Evolutionary conservation across 2,113 vertebrate genomes (phyloP).

Genomic region (Poeciliopsis occidentalis): DNA sequence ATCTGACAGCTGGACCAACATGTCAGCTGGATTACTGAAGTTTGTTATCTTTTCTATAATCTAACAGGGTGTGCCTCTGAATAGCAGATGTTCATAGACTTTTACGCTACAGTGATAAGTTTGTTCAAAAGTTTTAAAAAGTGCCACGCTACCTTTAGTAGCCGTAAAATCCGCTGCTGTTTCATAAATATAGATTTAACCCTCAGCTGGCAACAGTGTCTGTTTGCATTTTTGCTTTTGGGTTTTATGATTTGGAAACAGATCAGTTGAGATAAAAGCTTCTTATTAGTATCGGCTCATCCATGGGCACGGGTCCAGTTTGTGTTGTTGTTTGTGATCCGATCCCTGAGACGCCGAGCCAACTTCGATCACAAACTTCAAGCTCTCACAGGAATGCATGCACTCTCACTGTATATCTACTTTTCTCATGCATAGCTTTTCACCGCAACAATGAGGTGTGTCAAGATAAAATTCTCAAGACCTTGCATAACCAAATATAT

Average conservation of each 20-base stretch:
- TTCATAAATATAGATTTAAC: neutral
- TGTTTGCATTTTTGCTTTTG: neutral
- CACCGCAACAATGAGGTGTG: neutral
- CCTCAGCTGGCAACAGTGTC: neutral
- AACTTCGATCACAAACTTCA: neutral
- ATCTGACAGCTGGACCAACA: constrained; percentile 4
- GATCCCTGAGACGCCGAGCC: neutral
- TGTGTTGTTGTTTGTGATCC: neutral
- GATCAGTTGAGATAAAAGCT: neutral
- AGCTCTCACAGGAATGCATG: neutral
- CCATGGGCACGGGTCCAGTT: neutral
- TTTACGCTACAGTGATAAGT: neutral
- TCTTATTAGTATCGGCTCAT: neutral
- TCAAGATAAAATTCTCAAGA: neutral
- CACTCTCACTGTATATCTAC: neutral
- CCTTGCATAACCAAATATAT: neutral
- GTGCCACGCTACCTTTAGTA: neutral
- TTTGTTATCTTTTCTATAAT: neutral
- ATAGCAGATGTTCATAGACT: neutral
- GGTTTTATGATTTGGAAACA: neutral
- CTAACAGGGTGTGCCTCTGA: neutral
- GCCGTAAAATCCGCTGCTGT: neutral
- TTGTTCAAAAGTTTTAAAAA: neutral
- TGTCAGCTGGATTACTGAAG: constrained; percentile 13
- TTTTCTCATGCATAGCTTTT: constrained; percentile 1